Evolutionary conservation across 2,888 invertebrate species (phyloP), one percentile per base, ranked within the genome.

Genomic region (Lasiommata megera): DNA sequence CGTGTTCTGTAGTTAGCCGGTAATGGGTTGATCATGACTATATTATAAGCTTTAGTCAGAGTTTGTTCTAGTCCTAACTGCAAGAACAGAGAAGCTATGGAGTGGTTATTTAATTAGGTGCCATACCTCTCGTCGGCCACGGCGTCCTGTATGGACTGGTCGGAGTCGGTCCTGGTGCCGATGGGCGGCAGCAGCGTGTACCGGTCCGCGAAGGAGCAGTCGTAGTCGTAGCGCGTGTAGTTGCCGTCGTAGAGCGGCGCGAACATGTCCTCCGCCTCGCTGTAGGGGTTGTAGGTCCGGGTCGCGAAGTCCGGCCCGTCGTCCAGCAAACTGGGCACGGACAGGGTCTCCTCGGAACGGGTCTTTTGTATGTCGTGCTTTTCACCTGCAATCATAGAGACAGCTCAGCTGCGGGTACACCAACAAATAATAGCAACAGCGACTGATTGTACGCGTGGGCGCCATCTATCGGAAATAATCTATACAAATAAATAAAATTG

Each of bases 341-440:
- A 79, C 5, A 90, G 69, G 6, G 80, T 83, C 63, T 90, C 89
- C 62, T 89, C 90, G 72, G 87, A 88, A 29, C 88, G 72, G 0
- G 90, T 88, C 72, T 89, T 91, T 61, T 88, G 88, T 46, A 90
- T 86, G 36, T 86, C 84, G 14, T 73, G 73, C 63, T 80, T 80
- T 50, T 83, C 80, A 8, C 67, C 75, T 77, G 71, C 0, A 62
- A 54, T 9, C 23, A 12, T 23, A 23, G 18, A 11, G 1, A 5
- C 12, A 6, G 14, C n/a, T 11, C 3, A n/a, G 36, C 12, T 36
- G 6, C 6, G 12, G 12, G 3, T 34, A 34, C 12, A 12, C 12
- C 12, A 1, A 1, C 6, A 37, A 7, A 7, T 5, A 1, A 0
- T 17, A 3, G 40, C 40, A n/a, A n/a, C n/a, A n/a, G n/a, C n/a